Conservation (phyloP, 2,113 vertebrate genomes). For the Paradoxurus hermaphroditus region DNA sequence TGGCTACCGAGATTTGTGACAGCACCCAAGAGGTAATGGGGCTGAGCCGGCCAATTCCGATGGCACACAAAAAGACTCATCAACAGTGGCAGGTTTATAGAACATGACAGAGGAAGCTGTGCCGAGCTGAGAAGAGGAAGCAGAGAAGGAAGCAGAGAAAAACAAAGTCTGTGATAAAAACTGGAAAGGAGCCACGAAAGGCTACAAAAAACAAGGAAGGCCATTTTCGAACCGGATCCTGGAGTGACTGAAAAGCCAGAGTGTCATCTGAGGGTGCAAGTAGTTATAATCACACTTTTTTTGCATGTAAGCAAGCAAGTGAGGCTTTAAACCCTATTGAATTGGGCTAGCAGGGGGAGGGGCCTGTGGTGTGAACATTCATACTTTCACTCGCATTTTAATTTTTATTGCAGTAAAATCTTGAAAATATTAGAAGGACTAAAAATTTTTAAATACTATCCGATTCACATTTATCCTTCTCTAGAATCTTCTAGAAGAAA, state of each 20-base stretch:
- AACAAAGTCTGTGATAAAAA: slow-evolving; percentile 69
- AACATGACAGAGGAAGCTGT: slow-evolving; percentile 61
- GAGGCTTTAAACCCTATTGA: neutral
- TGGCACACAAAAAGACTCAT: slow-evolving; percentile 31
- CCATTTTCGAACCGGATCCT: slow-evolving; percentile 57
- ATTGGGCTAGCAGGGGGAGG: neutral
- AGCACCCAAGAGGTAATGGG: slow-evolving; percentile 35
- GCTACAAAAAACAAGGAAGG: slow-evolving; percentile 62
- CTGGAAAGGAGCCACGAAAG: slow-evolving; percentile 64
- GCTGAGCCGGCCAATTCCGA: neutral
- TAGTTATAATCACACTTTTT: slow-evolving; percentile 45
- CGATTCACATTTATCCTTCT: neutral
- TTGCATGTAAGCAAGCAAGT: slow-evolving; percentile 15
- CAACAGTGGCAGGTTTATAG: slow-evolving; percentile 55
- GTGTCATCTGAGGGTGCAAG: slow-evolving; percentile 64
- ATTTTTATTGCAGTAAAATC: slow-evolving; percentile 57
- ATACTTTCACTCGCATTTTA: slow-evolving; percentile 44
- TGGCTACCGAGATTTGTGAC: slow-evolving; percentile 18
- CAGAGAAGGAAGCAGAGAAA: slow-evolving; percentile 53
- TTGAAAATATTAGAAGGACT: slow-evolving; percentile 47
- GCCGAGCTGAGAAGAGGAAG: slow-evolving; percentile 63
- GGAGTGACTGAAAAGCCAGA: slow-evolving; percentile 48
- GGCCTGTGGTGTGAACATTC: neutral
- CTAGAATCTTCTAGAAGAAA: slow-evolving; percentile 50
- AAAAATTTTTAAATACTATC: neutral